Conservation (phyloP, 2,113 vertebrate species). For the Nycticryphes semicollaris region DNA sequence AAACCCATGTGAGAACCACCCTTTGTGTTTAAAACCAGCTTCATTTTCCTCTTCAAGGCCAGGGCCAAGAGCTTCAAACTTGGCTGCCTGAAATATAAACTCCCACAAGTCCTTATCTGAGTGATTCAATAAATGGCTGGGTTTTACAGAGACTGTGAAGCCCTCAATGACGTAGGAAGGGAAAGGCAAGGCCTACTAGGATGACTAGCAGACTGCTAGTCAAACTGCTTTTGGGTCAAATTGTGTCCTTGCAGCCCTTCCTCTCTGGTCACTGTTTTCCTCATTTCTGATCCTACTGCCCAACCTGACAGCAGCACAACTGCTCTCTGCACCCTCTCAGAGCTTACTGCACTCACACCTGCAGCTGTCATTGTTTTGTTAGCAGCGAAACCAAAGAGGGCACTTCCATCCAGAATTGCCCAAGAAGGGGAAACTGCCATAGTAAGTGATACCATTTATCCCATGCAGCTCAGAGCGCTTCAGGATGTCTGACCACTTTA, state of each 20-base stretch:
- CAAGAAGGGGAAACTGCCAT: not conserved
- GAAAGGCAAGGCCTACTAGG: not conserved
- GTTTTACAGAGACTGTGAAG: not conserved
- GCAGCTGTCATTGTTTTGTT: not conserved
- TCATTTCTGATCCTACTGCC: not conserved
- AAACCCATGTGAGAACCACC: constrained; percentile 43
- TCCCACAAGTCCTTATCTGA: not conserved
- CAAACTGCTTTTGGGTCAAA: not conserved
- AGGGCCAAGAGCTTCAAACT: not conserved
- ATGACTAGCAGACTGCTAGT: no score
- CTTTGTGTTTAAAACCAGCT: not conserved
- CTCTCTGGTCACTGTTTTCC: not conserved
- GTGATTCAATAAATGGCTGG: not conserved
- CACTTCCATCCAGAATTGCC: not conserved
- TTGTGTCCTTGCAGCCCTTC: not conserved
- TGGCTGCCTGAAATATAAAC: not conserved
- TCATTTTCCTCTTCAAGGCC: not conserved
- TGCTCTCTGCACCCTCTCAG: not conserved
- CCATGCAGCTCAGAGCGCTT: fast-evolving
- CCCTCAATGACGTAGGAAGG: not conserved
- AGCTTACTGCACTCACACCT: not conserved
- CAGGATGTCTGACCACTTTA: not conserved
- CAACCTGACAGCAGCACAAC: not conserved
- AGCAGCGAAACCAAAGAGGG: not conserved
- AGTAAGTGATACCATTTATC: no score